Evolutionary conservation across 2,888 invertebrate genomes (phyloP), one percentile per base, ranked within the genome.

Genomic region (Zootermopsis nevadensis): DNA sequence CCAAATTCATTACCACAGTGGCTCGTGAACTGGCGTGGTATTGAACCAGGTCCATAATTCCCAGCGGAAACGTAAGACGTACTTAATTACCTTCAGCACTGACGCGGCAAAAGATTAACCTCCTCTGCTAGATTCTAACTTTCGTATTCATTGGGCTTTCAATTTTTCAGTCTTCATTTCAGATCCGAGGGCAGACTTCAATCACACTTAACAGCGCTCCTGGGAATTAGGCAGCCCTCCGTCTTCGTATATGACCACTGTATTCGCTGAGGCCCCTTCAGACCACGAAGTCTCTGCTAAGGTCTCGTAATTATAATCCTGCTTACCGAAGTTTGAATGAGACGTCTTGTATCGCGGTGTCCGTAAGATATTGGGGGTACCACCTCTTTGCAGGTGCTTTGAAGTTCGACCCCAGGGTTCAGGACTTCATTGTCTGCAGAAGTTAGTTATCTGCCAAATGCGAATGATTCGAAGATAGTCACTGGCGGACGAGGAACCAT

Each of bases 101-200:
- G 0, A 42, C 38, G 12, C 38, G 7, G 4, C 38, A 42, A 12
- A 42, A 42, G 12, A 42, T 42, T 42, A 42, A 42, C 38, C 15
- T 55, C 55, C 4, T 19, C 19, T 19, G 55, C 55, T 19, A 4
- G 22, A 55, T n/a, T 60, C n/a, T 27, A 60, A 60, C 60, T 60
- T n/a, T 48, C 38, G n/a, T 76, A 76, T 76, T 76, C 76, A 76
- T 76, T 42, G 42, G 27, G 42, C 42, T 76, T 76, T 76, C 76
- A 76, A 76, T 76, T 76, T 76, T 76, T 76, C 76, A 27, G 42
- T 30, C 27, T 30, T 42, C 76, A 76, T 76, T 76, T 76, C 35
- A 42, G 38, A n/a, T 27, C 19, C 6, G 74, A 19, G 27, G 42
- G 42, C 19, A 27, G 27, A 42, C 42, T 27, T 76, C 76, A 42